These are phyloP conservation scores for Stenodera caucasica DNA, from an alignment of 2,888 invertebrate genomes.

Conservation along the genomic window DNA sequence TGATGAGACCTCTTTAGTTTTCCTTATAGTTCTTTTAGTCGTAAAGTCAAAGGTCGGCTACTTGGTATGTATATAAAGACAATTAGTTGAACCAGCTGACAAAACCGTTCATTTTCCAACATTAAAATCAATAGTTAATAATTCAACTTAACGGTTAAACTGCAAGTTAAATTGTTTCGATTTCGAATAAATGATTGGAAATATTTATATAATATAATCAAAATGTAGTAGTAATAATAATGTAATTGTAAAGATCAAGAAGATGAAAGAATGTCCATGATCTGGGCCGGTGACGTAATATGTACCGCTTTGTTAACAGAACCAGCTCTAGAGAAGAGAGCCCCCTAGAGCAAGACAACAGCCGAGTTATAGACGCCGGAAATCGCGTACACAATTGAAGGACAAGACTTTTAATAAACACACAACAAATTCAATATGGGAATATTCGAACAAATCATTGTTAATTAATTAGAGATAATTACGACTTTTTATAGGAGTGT, in stretches of 20 bases:
- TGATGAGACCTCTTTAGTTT: not conserved
- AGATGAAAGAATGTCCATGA: constrained; percentile 25
- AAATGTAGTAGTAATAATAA: too few relatives aligned
- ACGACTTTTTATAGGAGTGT: too few relatives aligned
- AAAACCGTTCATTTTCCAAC: not conserved
- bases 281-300: constrained; percentile 31
- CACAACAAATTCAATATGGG: not conserved
- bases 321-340: constrained; percentile 22
- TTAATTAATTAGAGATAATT: too few relatives aligned
- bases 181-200: too few relatives aligned
- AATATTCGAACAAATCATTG: too few relatives aligned
- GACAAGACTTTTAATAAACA: constrained; percentile 17
- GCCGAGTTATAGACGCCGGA: constrained; percentile 27
- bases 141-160: too few relatives aligned
- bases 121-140: not conserved
- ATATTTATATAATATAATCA: too few relatives aligned
- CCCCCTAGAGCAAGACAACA: constrained; percentile 19
- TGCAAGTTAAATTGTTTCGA: too few relatives aligned
- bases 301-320: constrained; percentile 20
- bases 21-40: not conserved
- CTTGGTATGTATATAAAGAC: not conserved
- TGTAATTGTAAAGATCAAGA: not conserved
- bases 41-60: constrained; percentile 3
- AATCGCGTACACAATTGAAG: constrained; percentile 22
- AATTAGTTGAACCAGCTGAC: constrained; percentile 3